A percentile compares a stretch with the other conserved stretches of the same genome.
phyloP scores from a whole-genome alignment of 2,888 invertebrate genomes.

The Phorcus lineatus region DNA sequence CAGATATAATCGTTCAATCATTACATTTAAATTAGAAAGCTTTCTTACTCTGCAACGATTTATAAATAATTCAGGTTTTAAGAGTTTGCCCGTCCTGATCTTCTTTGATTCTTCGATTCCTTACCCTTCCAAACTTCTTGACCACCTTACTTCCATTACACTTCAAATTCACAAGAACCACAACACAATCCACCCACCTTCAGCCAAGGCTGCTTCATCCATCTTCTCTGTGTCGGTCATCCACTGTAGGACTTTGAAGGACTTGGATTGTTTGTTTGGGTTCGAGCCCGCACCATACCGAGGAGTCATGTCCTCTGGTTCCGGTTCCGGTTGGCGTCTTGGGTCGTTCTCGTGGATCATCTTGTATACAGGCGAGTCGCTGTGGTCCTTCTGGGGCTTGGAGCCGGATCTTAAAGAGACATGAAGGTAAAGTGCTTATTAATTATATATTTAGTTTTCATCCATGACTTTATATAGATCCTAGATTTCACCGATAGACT shows the following conservation, averaged over 20 bases:
- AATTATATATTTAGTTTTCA: too few species aligned
- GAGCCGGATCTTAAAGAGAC: constrained; percentile 38
- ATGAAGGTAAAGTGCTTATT: too few species aligned
- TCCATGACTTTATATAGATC: too few species aligned
- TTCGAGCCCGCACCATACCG: constrained; percentile 41
- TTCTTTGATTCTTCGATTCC: too few species aligned
- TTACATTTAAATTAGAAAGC: too few species aligned
- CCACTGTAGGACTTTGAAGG: constrained; percentile 68
- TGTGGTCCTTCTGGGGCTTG: constrained; percentile 55
- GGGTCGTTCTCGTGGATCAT: constrained; percentile 70
- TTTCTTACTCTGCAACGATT: too few species aligned
- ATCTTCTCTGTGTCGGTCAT: constrained; percentile 62
- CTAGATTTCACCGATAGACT: too few species aligned
- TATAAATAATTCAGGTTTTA: too few species aligned
- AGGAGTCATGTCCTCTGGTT: constrained; percentile 41
- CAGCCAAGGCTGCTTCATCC: constrained; percentile 21
- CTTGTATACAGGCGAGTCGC: constrained; percentile 66
- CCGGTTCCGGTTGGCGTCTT: constrained; percentile 49
- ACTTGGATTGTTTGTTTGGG: constrained; percentile 61
- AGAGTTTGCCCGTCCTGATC: too few species aligned
- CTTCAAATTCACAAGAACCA: not conserved
- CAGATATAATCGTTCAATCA: too few species aligned
- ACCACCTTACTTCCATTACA: too few species aligned
- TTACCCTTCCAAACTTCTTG: too few species aligned
- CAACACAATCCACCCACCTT: not conserved